Evolutionary conservation across 2,797 vertebrate genomes (phyloP), one percentile per base, ranked within the genome.

Genomic region (Sandelia bainsii): DNA sequence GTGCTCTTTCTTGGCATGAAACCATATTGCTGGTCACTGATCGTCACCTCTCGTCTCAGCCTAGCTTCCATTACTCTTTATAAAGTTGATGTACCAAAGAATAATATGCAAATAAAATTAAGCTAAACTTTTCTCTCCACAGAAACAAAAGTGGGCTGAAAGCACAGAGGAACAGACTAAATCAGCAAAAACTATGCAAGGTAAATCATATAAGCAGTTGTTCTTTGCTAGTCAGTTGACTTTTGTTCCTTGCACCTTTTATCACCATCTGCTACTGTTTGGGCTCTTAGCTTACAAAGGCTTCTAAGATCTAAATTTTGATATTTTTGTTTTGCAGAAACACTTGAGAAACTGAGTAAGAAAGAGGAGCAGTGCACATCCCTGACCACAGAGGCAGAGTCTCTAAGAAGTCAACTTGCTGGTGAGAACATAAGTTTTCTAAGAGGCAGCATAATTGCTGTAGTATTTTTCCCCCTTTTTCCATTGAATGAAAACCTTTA

Each of bases 121-220:
- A 46, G 17, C 72, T 8, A 42, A 17, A 16, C 0, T 49, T 51
- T 59, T 78, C 57, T 68, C 72, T 79, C 91, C 91, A 72, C 92
- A 99, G 98, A 98, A 95, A 94, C 93, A 94, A 80, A 94, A 94
- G 68, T 90, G 96, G 81, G 62, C 92, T 60, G 89, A 80, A 74
- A 93, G 92, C 66, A 93, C 94, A 66, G 94, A 96, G 51, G 94
- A 96, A 82, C 92, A 95, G n/a, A 87, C 88, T 52, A 94, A 90
- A 51, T 91, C 94, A 34, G 89, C 95, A 69, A 93, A 92, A 87
- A 88, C 91, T 88, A 95, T 98, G 95, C 95, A 98, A 97, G 98
- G 98, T 99, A 91, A 49, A 67, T 70, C 0, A 69, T 19, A 8
- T 6, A 46, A 11, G 9, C 3, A 25, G 42, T 67, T 40, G 3